Conservation (phyloP, 2,113 vertebrate species). For the Probosciger aterrimus region DNA sequence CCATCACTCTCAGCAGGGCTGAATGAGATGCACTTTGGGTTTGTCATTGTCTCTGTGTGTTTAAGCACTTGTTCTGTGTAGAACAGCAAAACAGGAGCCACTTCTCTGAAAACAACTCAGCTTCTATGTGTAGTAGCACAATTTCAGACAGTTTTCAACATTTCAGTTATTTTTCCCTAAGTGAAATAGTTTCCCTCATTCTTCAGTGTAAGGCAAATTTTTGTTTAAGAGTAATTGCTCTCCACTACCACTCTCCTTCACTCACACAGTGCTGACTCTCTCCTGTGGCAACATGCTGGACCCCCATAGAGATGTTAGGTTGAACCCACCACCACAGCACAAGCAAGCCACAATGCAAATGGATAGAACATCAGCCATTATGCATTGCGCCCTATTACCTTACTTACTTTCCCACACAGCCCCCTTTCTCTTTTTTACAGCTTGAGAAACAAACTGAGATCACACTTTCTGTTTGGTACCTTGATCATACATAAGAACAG, state of each 20-base stretch:
- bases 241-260: neutral
- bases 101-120: neutral
- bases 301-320: fast-evolving
- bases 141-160: neutral
- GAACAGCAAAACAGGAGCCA: neutral
- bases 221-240: fast-evolving
- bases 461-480: neutral
- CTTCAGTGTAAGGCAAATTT: neutral
- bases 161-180: neutral
- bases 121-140: neutral
- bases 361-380: neutral
- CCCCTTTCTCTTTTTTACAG: neutral
- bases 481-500: neutral
- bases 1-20: neutral
- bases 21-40: fast-evolving
- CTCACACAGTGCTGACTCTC: neutral
- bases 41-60: neutral
- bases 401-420: fast-evolving
- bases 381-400: fast-evolving
- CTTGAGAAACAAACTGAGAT: neutral
- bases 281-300: neutral
- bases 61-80: neutral
- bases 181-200: neutral
- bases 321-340: neutral
- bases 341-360: neutral